These are phyloP conservation scores for Protomyctophum bolini DNA, from an alignment of 2,113 vertebrate genomes.

Conservation along the genomic window DNA sequence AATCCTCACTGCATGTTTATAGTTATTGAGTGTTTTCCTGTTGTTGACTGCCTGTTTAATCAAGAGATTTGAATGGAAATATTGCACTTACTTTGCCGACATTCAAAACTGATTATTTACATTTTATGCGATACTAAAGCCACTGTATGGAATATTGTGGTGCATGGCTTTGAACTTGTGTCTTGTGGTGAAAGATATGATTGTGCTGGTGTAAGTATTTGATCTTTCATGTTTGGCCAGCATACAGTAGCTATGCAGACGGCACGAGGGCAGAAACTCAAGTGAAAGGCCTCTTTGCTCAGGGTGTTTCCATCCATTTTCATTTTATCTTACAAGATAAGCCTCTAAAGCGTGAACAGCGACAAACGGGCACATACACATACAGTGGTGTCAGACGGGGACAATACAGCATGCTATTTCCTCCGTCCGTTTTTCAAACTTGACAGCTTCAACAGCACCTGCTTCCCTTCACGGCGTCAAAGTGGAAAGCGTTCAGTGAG, in stretches of 20 bases:
- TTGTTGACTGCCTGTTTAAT: constrained; percentile 21
- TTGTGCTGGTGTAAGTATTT: not conserved
- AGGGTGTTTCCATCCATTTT: constrained; percentile 57
- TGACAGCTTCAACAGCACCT: constrained; percentile 69
- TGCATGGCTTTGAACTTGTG: not conserved
- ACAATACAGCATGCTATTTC: constrained; percentile 63
- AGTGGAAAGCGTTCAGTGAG: constrained; percentile 55
- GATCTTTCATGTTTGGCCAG: not conserved
- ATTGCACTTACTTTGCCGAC: not conserved
- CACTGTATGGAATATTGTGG: not conserved
- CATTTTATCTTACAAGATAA: constrained; percentile 62
- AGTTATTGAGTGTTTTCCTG: not conserved
- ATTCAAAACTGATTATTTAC: not conserved
- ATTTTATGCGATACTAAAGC: not conserved
- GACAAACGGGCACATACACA: no score
- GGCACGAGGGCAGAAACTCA: constrained; percentile 11
- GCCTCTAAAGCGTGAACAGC: constrained; percentile 32
- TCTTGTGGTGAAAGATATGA: not conserved
- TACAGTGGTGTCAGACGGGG: constrained; percentile 58
- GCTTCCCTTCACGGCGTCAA: constrained; percentile 55
- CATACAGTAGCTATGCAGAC: not conserved
- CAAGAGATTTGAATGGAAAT: not conserved
- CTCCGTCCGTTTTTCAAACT: constrained; percentile 63
- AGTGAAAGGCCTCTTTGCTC: constrained; percentile 34
- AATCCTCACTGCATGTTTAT: not conserved